Percentiles rank a stretch among this genome's conserved stretches.
Evolutionary conservation across 2,888 invertebrate species (phyloP).

Genomic region (Pyralis farinalis): DNA sequence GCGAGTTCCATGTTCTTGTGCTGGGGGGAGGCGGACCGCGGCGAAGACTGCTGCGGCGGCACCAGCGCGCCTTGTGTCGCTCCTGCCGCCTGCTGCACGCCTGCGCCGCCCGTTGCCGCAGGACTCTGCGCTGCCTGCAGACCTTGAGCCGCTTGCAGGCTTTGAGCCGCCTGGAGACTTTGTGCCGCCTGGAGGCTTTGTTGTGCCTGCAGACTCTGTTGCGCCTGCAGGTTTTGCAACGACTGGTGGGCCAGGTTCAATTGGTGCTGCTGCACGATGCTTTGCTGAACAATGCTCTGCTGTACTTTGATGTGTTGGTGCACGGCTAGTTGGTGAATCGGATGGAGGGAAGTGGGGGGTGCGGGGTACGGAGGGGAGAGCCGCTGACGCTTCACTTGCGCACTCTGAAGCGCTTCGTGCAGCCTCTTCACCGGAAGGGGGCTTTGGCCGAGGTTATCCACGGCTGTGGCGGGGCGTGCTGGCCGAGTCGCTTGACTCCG

Average conservation of each 20-base stretch:
- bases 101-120: conserved; percentile 62
- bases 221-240: conserved; percentile 63
- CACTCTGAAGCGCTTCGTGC: conserved; percentile 82
- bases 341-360: conserved; percentile 66
- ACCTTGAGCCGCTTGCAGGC: conserved; percentile 40
- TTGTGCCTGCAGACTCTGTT: conserved; percentile 50
- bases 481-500: conserved; percentile 79
- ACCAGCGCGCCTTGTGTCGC: conserved; percentile 66
- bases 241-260: conserved; percentile 73
- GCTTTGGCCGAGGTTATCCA: conserved; percentile 80
- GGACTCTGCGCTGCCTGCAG: conserved; percentile 53
- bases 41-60: conserved; percentile 71
- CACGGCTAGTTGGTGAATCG: conserved; percentile 70
- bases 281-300: conserved; percentile 73
- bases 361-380: conserved; percentile 81
- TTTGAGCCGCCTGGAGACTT: conserved; percentile 52
- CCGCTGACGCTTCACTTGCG: conserved; percentile 83
- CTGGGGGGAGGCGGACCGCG: conserved; percentile 62
- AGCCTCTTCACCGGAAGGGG: conserved; percentile 81
- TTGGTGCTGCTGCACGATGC: conserved; percentile 74
- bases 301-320: conserved; percentile 76
- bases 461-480: conserved; percentile 78
- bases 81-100: conserved; percentile 60
- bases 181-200: conserved; percentile 39
- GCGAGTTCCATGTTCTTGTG: conserved; percentile 84